Base-by-base conservation (phyloP, 2,113 vertebrate genomes). In the Saccopteryx leptura region DNA sequence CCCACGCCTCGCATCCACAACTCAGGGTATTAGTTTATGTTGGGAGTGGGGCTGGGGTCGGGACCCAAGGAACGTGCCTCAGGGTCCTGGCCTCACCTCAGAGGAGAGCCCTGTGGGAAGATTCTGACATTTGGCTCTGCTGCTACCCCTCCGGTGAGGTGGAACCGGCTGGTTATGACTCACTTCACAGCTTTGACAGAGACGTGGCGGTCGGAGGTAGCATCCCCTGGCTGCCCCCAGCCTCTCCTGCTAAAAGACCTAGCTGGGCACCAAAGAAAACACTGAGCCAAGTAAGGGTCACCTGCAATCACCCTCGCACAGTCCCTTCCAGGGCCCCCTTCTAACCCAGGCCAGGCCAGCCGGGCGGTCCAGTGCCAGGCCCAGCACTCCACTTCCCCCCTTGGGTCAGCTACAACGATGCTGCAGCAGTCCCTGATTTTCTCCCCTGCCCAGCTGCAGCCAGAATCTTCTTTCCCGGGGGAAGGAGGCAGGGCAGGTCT, bases 121-220 rank as follows among this genome's bases (percentile, higher is more conserved):
- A 87, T 5, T 8, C 72, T 71, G 60, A 31, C 11, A 9, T 83
- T 75, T 87, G 82, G 21, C 82, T 93, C 81, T 66, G 46, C 54
- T 71, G 74, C 80, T 78, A 10, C 61, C 66, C 85, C 81, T 91
- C 78, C 56, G 86, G 74, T 63, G 81, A 96, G 69, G 85, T 63
- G 46, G 86, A 96, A 81, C 83, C 79, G 69, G 2, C 72, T 76
- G 96, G 50, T 50, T 90, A 66, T 69, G 82, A 95, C 48, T 95
- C 86, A 86, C 65, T 74, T 69, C 52, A 48, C 50, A 92, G 81
- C 63, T 63, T 26, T 71, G 31, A 93, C 39, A 95, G 63, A 91
- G 50, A 76, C 18, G 11, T 50, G 50, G 71, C 83, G 46, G 85
- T 46, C 5, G 5, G 56, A 33, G 65, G 66, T 7, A 80, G 86